Conservation (phyloP, 2,113 vertebrate species). For the Dicerorhinus sumatrensis region DNA sequence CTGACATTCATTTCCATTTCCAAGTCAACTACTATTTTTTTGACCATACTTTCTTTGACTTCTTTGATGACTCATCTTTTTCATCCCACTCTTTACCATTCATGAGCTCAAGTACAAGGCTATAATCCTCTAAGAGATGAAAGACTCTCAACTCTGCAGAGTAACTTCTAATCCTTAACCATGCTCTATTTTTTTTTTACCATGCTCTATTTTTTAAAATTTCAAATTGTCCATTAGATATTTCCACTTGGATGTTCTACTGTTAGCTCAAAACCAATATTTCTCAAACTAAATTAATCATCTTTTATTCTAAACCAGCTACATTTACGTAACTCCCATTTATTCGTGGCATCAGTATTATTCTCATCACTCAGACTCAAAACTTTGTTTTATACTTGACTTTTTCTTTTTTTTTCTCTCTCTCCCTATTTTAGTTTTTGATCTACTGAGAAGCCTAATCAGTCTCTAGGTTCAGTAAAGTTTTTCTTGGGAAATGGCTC, state of each 20-base stretch:
- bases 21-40: background rate
- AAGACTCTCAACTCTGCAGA: background rate
- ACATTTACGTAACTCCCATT: background rate
- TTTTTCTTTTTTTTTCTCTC: background rate
- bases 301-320: background rate
- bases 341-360: background rate
- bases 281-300: background rate
- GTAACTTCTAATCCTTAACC: background rate
- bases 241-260: background rate
- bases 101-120: background rate
- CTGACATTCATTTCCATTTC: background rate
- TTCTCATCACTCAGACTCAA: background rate
- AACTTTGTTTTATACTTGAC: background rate
- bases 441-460: background rate
- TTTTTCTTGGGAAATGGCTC: background rate
- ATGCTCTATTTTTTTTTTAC: background rate
- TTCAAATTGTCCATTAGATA: background rate
- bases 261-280: background rate
- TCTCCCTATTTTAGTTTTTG: background rate
- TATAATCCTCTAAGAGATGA: background rate
- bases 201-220: background rate
- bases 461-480: background rate
- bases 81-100: background rate
- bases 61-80: conserved; percentile 32
- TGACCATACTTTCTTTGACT: background rate